A percentile compares a stretch with the other conserved stretches of the same genome.
Evolutionary conservation across 2,888 invertebrate genomes (phyloP).

Genomic region (Mythimna loreyi): DNA sequence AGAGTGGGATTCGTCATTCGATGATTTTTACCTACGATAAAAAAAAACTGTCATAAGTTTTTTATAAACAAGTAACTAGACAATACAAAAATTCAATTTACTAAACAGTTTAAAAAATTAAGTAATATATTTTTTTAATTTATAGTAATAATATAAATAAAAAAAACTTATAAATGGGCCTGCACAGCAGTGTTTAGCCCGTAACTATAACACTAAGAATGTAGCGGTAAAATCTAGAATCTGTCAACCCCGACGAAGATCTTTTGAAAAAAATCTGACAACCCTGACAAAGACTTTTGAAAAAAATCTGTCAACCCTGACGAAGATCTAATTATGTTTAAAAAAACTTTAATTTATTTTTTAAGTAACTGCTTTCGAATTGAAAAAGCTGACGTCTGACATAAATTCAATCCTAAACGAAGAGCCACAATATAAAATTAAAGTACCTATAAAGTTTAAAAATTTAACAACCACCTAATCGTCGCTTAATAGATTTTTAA

Average conservation of each 20-base stretch:
- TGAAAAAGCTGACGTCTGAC: conserved; percentile 33
- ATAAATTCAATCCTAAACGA: conserved; percentile 32
- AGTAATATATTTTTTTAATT: too few species aligned
- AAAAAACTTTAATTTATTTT: conserved; percentile 2
- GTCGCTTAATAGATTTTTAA: conserved; percentile 55
- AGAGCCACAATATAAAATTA: conserved; percentile 43
- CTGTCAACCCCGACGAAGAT: not conserved
- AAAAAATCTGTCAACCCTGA: not conserved
- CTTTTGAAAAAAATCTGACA: conserved; percentile 4
- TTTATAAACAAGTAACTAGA: too few species aligned
- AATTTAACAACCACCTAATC: conserved; percentile 53
- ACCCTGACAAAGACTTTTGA: not conserved
- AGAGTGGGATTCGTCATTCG: too few species aligned
- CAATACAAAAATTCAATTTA: too few species aligned
- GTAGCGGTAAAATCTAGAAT: not conserved
- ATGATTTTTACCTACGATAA: too few species aligned
- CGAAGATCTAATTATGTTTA: conserved; percentile 3
- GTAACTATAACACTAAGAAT: not conserved
- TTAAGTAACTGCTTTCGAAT: conserved; percentile 7
- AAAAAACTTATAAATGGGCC: too few species aligned
- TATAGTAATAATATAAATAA: too few species aligned
- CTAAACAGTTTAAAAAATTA: too few species aligned
- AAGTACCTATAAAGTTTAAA: conserved; percentile 48
- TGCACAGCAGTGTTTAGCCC: too few species aligned
- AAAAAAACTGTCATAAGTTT: too few species aligned